Base-by-base conservation (phyloP, 2,797 vertebrate genomes). In the Poeciliopsis presidionis region DNA sequence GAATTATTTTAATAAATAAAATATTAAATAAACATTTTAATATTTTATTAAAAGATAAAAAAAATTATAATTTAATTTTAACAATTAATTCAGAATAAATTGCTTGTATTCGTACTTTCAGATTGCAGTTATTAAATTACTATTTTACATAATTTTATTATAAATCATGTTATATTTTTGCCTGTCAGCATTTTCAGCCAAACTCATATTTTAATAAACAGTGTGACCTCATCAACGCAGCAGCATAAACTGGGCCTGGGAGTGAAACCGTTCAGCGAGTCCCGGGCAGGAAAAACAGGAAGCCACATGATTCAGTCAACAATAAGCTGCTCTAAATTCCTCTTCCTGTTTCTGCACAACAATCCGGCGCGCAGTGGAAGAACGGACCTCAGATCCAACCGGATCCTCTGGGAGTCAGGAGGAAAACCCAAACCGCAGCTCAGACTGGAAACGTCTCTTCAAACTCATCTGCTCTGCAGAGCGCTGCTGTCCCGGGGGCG, bases 401-500 rank as follows among this genome's bases (percentile, higher is more conserved):
- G 72, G 25, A 14, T 22, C 70, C 41, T 30, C 14, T 41, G 57
- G 57, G 45, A 65, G 46, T 77, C 7, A 39, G 55, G 33, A 63
- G 59, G 28, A 63, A 25, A 22, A 39, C 4, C 41, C 8, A 13
- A 25, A n/a, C 39, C 5, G 65, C 39, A 43, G 39, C 63, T 75
- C 73, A 22, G 43, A 25, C 18, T 30, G 59, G 57, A 61, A 30
- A 7, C 28, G 8, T 61, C 14, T 14, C 14, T 63, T 63, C 18
- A 8, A 7, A 36, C 36, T 63, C 30, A 36, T 46, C 46, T 47
- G 43, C 11, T 45, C 43, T 45, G 43, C 43, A 12, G 43, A 3
- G 43, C 7, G 41, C 41, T 3, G 45, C 73, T 81, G 75, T 92
- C 67, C 83, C 75, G 2, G 39, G 57, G 57, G 41, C 39, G 6